Evolutionary conservation across 2,888 invertebrate species (phyloP).

Genomic region (Hypena proboscidalis): DNA sequence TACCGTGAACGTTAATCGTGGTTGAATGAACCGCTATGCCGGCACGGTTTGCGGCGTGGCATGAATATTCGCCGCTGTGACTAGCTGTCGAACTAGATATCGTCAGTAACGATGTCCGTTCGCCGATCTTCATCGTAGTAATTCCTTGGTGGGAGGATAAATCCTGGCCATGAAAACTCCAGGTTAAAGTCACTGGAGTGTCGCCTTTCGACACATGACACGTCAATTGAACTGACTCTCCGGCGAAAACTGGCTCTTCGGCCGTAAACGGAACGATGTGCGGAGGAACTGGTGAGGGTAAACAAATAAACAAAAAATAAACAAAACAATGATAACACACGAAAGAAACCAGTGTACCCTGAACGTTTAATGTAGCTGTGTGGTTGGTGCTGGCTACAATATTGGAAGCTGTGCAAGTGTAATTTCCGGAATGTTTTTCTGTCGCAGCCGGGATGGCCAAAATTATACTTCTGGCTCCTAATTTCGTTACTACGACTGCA

Average conservation of each 20-base stretch:
- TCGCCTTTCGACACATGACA: slow-evolving; percentile 89
- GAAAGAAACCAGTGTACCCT: slow-evolving; percentile 82
- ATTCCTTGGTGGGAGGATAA: slow-evolving; percentile 83
- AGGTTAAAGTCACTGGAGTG: slow-evolving; percentile 89
- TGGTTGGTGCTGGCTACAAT: slow-evolving; percentile 87
- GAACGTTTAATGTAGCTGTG: slow-evolving; percentile 87
- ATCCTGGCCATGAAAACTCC: slow-evolving; percentile 89
- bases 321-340: slow-evolving; percentile 51
- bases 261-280: slow-evolving; percentile 87
- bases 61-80: slow-evolving; percentile 90
- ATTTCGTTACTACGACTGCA: slow-evolving; percentile 82
- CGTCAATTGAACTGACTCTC: slow-evolving; percentile 86
- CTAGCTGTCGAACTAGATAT: slow-evolving; percentile 87
- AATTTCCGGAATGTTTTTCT: slow-evolving; percentile 89
- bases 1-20: slow-evolving; percentile 89
- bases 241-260: slow-evolving; percentile 87
- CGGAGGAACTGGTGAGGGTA: slow-evolving; percentile 82
- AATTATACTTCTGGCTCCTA: slow-evolving; percentile 86
- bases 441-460: slow-evolving; percentile 88
- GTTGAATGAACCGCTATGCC: slow-evolving; percentile 87
- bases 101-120: slow-evolving; percentile 87
- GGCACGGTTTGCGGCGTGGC: slow-evolving; percentile 88
- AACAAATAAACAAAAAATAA: slow-evolving; percentile 54
- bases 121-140: slow-evolving; percentile 85
- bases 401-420: slow-evolving; percentile 91